Conservation (phyloP, 2,888 invertebrate genomes). For the Pristionchus entomophagus region DNA sequence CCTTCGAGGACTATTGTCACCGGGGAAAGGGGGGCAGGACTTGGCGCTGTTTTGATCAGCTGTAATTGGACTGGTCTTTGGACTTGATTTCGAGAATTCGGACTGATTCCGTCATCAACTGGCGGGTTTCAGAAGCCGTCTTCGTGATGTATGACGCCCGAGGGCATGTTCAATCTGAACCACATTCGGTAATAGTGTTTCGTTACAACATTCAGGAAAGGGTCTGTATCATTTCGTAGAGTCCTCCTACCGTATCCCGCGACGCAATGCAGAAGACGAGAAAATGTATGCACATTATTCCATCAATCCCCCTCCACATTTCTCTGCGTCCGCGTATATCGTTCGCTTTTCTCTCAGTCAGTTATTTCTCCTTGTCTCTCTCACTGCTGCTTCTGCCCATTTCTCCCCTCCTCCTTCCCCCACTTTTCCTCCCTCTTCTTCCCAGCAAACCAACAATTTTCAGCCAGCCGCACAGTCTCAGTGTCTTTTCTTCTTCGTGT, state of each 20-base stretch:
- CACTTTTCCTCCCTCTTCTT: background rate
- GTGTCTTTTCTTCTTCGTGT: too few species aligned
- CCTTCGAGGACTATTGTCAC: background rate
- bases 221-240: background rate
- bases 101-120: too few species aligned
- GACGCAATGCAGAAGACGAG: background rate
- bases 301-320: slow-evolving; percentile 3
- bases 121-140: too few species aligned
- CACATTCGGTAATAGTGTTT: too few species aligned
- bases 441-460: slow-evolving; percentile 24
- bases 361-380: background rate
- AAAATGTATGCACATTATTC: slow-evolving; percentile 39
- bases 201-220: background rate
- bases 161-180: too few species aligned
- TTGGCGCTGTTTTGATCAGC: too few species aligned
- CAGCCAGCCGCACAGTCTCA: background rate
- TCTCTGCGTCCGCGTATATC: too few species aligned
- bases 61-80: too few species aligned
- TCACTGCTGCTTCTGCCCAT: too few species aligned
- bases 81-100: too few species aligned
- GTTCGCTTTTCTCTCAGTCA: background rate
- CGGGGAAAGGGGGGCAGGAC: background rate
- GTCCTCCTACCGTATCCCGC: background rate
- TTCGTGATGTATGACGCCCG: too few species aligned
- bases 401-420: background rate